Percentiles rank a stretch among this genome's conserved stretches.
phyloP scores from a whole-genome alignment of 2,888 invertebrate genomes.

The Campopleginae sp. region DNA sequence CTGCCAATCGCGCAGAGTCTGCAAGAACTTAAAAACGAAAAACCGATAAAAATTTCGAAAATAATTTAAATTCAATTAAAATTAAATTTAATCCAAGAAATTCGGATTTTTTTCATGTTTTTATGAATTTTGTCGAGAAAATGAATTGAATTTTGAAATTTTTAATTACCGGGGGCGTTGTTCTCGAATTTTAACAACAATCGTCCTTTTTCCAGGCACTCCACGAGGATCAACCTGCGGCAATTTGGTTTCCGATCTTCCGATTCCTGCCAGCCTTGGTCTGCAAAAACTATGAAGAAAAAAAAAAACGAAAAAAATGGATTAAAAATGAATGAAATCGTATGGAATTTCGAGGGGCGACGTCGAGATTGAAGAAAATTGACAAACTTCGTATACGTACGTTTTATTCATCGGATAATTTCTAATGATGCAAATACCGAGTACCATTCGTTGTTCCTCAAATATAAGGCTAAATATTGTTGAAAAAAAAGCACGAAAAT shows the following conservation, averaged over 20 bases:
- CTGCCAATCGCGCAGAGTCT: slow-evolving; percentile 69
- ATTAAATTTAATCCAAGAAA: too few species aligned
- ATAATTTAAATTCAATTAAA: not conserved
- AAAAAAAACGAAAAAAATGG: slow-evolving; percentile 21
- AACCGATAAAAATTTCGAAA: not conserved
- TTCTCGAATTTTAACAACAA: slow-evolving; percentile 71
- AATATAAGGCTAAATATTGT: slow-evolving; percentile 38
- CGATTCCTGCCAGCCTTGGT: slow-evolving; percentile 82
- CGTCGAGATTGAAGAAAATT: slow-evolving; percentile 32
- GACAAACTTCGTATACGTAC: slow-evolving; percentile 29
- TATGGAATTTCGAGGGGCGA: not conserved
- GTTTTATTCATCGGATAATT: slow-evolving; percentile 62
- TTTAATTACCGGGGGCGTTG: slow-evolving; percentile 76
- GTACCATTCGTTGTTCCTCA: slow-evolving; percentile 35
- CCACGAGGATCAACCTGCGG: slow-evolving; percentile 81
- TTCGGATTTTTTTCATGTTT: not conserved
- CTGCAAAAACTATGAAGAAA: slow-evolving; percentile 74
- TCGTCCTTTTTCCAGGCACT: slow-evolving; percentile 64
- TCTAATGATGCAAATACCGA: slow-evolving; percentile 42
- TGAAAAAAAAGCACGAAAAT: slow-evolving; percentile 22
- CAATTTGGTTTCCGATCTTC: slow-evolving; percentile 80
- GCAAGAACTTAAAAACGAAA: slow-evolving; percentile 56
- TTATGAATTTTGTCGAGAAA: not conserved
- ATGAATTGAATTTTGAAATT: not conserved
- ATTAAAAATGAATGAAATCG: slow-evolving; percentile 14